Conservation (phyloP, 2,797 vertebrate genomes). For the Staurois parvus region DNA sequence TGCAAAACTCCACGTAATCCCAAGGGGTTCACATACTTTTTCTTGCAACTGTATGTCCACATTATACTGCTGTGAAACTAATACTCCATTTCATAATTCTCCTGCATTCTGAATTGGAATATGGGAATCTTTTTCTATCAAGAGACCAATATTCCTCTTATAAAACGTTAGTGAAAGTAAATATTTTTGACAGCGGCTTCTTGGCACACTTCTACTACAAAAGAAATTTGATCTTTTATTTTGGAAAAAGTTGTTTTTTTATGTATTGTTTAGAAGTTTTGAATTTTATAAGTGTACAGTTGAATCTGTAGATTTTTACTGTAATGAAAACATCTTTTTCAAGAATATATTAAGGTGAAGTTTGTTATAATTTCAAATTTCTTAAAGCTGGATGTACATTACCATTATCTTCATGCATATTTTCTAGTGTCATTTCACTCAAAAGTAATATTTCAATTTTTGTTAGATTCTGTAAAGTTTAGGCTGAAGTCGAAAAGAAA, state of each 20-base stretch:
- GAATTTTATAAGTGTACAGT: neutral
- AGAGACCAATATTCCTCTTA: neutral
- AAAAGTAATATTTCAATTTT: too few species aligned
- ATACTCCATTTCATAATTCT: neutral
- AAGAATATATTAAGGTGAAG: too few species aligned
- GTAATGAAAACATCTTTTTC: too few species aligned
- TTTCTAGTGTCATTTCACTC: too few species aligned
- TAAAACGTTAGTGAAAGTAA: neutral
- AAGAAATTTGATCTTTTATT: neutral
- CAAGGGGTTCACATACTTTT: too few species aligned
- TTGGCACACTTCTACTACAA: neutral
- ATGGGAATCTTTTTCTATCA: neutral
- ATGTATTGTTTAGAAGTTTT: slow-evolving; percentile 13
- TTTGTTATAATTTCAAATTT: too few species aligned
- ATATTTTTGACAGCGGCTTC: neutral
- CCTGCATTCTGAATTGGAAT: neutral
- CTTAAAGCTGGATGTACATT: too few species aligned
- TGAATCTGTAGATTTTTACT: neutral
- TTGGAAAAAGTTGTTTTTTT: neutral
- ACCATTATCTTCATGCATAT: too few species aligned
- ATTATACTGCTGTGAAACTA: neutral
- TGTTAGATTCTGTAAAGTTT: too few species aligned
- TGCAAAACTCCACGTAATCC: too few species aligned
- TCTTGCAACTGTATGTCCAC: too few species aligned
- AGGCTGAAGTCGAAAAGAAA: too few species aligned